phyloP scores from a whole-genome alignment of 92 coral and sea anemone genomes.

The Paragorgia papillata region DNA sequence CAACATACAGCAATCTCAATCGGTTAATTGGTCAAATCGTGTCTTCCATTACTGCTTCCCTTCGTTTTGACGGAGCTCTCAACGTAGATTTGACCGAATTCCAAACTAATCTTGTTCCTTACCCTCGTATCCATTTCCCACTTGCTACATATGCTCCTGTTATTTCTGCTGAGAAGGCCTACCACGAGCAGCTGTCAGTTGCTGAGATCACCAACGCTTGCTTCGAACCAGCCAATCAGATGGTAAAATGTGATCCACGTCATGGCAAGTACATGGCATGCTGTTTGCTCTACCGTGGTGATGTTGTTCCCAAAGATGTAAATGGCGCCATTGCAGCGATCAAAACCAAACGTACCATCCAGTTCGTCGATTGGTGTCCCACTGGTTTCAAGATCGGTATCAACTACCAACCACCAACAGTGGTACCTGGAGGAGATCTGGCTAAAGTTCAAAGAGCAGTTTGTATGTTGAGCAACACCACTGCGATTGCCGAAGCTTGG shows the following conservation, averaged over 20 bases:
- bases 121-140: constrained; percentile 85
- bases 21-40: constrained; percentile 96
- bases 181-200: constrained; percentile 78
- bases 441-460: constrained; percentile 94
- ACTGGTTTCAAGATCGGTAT: constrained; percentile 89
- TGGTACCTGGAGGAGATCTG: constrained; percentile 89
- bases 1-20: constrained; percentile 93
- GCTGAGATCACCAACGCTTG: constrained; percentile 75
- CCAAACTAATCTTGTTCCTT: constrained; percentile 92
- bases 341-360: constrained; percentile 95
- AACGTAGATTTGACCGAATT: constrained; percentile 88
- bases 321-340: constrained; percentile 72
- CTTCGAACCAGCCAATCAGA: constrained; percentile 84
- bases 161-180: constrained; percentile 79
- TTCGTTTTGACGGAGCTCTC: constrained; percentile 87
- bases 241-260: constrained; percentile 88
- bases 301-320: constrained; percentile 55
- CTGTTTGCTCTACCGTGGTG: constrained; percentile 77
- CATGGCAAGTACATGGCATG: constrained; percentile 91
- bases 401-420: constrained; percentile 87
- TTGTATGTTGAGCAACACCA: constrained; percentile 93
- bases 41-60: constrained; percentile 89
- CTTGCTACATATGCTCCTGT: constrained; percentile 84
- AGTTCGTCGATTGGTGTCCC: constrained; percentile 93
- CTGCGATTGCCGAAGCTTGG: constrained; percentile 95